Base-by-base conservation (phyloP, 2,797 vertebrate species). In the Neosalanx taihuensis region DNA sequence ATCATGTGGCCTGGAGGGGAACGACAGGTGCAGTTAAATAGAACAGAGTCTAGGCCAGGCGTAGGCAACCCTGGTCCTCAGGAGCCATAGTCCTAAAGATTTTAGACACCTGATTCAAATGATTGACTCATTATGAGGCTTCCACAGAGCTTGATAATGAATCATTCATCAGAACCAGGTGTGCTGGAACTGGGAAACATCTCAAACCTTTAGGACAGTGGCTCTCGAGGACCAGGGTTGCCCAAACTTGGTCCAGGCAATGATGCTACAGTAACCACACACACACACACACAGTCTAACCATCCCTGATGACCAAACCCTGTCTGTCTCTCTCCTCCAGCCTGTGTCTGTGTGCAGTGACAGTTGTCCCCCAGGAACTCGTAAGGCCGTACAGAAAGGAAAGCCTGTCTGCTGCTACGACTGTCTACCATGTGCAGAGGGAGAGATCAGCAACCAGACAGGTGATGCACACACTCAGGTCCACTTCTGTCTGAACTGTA, bases 401-500 rank as follows among this genome's bases (percentile, higher is more conserved):
- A 88, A 84, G 61, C 90, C 89, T 0, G 75, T 90, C 71, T 91
- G 90, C 82, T 90, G 89, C 79, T 91, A 87, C 76, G 89, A 91
- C 78, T 91, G 89, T 79, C 66, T 90, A 70, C 77, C 79, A 35
- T 91, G 90, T 89, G 85, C 90, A 73, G 84, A 89, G 29, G 91
- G 92, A 76, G 88, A 92, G 78, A 85, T 92, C 76, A 93, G 90
- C 83, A 92, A 90, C 78, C 72, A 66, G 5, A 91, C 90, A 92
- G 90, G 91, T 92, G 89, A 46, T 46, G 13, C 41, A 46, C 41
- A 46, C 41, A 13, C 41, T 46, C 41, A 46, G 41, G 41, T 46
- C 41, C 41, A 46, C 12, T 46, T 46, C 41, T 46, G 9, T 46
- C 41, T 46, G 41, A 46, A 46, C 41, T 23, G 17, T n/a, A 15